phyloP scores from a whole-genome alignment of 2,113 vertebrate genomes.

The Bubo bubo region DNA sequence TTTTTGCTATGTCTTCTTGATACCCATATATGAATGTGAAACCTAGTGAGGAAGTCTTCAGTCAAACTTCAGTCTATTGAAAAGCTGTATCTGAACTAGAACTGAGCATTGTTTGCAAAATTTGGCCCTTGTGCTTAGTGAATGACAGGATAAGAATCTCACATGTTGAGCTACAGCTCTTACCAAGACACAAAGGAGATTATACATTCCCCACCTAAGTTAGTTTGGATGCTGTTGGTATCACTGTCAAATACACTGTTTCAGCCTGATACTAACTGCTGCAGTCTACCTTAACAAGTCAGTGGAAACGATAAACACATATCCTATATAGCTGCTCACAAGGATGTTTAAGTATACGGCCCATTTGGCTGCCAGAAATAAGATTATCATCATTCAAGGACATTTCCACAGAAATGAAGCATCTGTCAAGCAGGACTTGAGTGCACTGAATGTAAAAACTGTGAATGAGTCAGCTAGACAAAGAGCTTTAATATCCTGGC shows the following conservation, averaged over 20 bases:
- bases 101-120: neutral
- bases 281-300: neutral
- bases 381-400: constrained; percentile 47
- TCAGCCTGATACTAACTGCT: neutral
- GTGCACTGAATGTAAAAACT: neutral
- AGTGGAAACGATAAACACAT: neutral
- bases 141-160: neutral
- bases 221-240: neutral
- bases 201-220: neutral
- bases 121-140: neutral
- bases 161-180: neutral
- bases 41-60: neutral
- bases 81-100: neutral
- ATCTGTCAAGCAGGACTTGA: constrained; percentile 39
- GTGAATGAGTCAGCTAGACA: neutral
- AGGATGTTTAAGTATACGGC: neutral
- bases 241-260: constrained; percentile 4
- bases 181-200: neutral
- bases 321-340: neutral
- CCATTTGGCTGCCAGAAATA: constrained; percentile 51
- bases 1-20: neutral
- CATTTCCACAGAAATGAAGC: constrained; percentile 20
- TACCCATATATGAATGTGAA: neutral
- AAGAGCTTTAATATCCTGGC: neutral
- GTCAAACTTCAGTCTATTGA: neutral